Evolutionary conservation across 2,113 vertebrate species (phyloP).

Genomic region (Tragulus kanchil): DNA sequence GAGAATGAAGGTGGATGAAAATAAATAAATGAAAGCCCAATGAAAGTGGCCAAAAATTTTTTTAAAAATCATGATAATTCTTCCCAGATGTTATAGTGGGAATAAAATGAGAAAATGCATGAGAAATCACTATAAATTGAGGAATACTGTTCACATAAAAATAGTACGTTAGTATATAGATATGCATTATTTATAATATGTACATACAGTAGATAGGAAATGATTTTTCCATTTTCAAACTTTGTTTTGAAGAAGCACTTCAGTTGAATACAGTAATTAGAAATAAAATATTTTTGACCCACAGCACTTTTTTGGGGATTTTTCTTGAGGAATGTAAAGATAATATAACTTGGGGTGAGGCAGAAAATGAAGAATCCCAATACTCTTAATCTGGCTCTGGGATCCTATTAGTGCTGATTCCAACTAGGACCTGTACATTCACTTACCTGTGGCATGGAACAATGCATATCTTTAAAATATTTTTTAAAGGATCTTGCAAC

Average conservation of each 20-base stretch:
- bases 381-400: neutral
- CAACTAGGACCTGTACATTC: neutral
- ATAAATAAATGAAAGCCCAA: too few species aligned
- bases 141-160: neutral
- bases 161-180: neutral
- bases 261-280: neutral
- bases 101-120: neutral
- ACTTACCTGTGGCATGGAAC: neutral
- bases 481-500: neutral
- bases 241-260: neutral
- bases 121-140: neutral
- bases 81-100: neutral
- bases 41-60: too few species aligned
- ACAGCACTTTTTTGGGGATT: neutral
- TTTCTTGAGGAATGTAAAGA: neutral
- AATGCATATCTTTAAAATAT: neutral
- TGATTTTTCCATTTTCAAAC: neutral
- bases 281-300: neutral
- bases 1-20: too few species aligned
- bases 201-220: neutral
- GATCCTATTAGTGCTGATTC: neutral
- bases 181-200: neutral
- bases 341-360: neutral
- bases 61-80: neutral
- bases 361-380: neutral